Evolutionary conservation across 1,140 invertebrate genomes (phyloP), one percentile per base, ranked within the genome.

Genomic region (Calycopis cecrops): DNA sequence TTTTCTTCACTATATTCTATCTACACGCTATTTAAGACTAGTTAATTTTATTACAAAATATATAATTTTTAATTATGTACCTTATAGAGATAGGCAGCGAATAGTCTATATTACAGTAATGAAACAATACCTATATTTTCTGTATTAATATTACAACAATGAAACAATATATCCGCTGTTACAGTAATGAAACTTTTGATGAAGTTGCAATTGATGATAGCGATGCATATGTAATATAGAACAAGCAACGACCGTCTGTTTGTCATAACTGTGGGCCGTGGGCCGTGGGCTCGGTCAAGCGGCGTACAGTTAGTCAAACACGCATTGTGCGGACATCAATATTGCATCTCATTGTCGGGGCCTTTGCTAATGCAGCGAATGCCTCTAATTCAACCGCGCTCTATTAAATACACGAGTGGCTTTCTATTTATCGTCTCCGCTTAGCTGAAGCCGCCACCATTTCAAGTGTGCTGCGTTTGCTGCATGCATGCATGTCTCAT

Each of bases 261-360:
- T 80, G 74, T 75, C 70, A 59, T 76, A 79, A 78, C 76, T 81
- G 78, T 76, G 71, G 65, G 66, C 57, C 6, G 21, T 28, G 21
- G 21, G 21, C 21, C 21, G 21, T 6, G 21, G 21, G 21, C 21
- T 6, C 59, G 69, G 68, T 73, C 69, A 69, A 79, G 76, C 73
- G 74, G 76, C 73, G 76, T 59, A 81, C 82, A 83, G 82, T 85
- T 85, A 83, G 65, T 66, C 71, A 81, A 83, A 85, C 74, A 85
- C 35, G 64, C 69, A 76, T 75, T 74, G 73, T 73, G 63, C 60
- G 62, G 59, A 60, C 51, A 76, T 67, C 70, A 78, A 82, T 79
- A 83, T 77, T 75, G 76, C 79, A 70, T 78, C 68, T 73, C 76
- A 77, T 81, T 81, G 78, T 76, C 72, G 73, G 71, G 62, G 55